These are phyloP conservation scores for Cheumatopsyche charites DNA, from an alignment of 1,140 invertebrate genomes.

Conservation along the genomic window DNA sequence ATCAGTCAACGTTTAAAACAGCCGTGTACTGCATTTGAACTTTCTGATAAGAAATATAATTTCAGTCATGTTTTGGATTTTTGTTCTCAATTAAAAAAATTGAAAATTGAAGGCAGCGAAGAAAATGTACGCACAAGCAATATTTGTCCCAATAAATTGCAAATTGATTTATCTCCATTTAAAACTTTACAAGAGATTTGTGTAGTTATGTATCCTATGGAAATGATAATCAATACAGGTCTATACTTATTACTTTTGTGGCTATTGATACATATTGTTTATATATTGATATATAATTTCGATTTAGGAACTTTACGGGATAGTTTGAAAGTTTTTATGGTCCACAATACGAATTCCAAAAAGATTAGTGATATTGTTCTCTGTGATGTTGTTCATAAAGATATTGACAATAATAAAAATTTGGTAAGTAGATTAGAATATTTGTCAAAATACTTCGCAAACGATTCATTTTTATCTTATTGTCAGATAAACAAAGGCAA, in stretches of 20 bases:
- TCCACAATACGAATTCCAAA: constrained; percentile 66
- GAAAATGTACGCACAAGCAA: constrained; percentile 76
- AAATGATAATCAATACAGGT: constrained; percentile 70
- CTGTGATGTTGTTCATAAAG: constrained; percentile 76
- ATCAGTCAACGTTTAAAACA: constrained; percentile 86
- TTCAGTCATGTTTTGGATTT: constrained; percentile 91
- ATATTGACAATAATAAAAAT: constrained; percentile 40
- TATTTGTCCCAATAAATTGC: constrained; percentile 78
- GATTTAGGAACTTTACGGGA: constrained; percentile 71
- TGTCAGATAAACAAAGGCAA: background rate
- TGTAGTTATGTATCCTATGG: constrained; percentile 67
- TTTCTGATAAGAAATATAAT: constrained; percentile 72
- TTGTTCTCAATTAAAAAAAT: constrained; percentile 72
- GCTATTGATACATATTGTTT: background rate
- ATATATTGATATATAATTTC: constrained; percentile 34
- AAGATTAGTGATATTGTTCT: constrained; percentile 74
- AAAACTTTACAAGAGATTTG: constrained; percentile 71
- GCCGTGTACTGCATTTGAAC: constrained; percentile 78
- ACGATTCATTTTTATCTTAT: background rate
- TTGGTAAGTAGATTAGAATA: constrained; percentile 38
- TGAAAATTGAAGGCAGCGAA: constrained; percentile 73
- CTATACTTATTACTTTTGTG: constrained; percentile 34
- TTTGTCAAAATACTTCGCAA: no score
- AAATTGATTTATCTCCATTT: constrained; percentile 82
- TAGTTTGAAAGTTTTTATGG: constrained; percentile 66